phyloP scores from a whole-genome alignment of 2,888 invertebrate genomes.

The Andricus quercusramuli region DNA sequence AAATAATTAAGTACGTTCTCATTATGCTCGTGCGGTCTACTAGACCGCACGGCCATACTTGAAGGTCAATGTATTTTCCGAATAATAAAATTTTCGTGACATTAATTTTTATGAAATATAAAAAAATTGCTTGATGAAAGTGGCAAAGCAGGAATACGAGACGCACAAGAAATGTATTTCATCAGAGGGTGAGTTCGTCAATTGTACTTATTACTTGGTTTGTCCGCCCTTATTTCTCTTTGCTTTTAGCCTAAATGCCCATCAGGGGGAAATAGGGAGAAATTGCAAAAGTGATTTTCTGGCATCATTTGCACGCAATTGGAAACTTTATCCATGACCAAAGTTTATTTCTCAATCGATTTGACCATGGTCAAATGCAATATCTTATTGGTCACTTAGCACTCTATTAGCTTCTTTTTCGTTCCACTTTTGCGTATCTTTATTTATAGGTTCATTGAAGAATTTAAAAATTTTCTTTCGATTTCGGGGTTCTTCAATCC shows the following conservation, averaged over 20 bases:
- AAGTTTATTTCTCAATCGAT: neutral
- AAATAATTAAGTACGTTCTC: too few species aligned
- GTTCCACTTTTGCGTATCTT: neutral
- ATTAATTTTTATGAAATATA: neutral
- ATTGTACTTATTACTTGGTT: conserved; percentile 25
- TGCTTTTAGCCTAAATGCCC: conserved; percentile 33
- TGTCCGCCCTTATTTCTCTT: conserved; percentile 1
- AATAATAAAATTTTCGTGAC: neutral
- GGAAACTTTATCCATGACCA: conserved; percentile 2
- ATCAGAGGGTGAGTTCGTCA: conserved; percentile 14
- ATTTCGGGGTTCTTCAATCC: too few species aligned
- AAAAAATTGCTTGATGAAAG: conserved; percentile 4
- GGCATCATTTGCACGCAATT: neutral
- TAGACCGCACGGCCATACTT: too few species aligned
- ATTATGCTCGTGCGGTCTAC: too few species aligned
- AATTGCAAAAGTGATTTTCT: conserved; percentile 9
- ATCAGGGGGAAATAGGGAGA: neutral
- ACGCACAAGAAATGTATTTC: conserved; percentile 3
- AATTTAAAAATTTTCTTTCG: neutral
- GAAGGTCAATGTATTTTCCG: neutral
- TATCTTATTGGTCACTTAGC: neutral
- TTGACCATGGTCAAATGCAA: neutral
- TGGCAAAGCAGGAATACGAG: conserved; percentile 2
- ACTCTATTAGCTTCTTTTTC: neutral
- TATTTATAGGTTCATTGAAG: neutral